Conservation (phyloP, 2,888 invertebrate genomes). For the Helobdella robusta region DNA sequence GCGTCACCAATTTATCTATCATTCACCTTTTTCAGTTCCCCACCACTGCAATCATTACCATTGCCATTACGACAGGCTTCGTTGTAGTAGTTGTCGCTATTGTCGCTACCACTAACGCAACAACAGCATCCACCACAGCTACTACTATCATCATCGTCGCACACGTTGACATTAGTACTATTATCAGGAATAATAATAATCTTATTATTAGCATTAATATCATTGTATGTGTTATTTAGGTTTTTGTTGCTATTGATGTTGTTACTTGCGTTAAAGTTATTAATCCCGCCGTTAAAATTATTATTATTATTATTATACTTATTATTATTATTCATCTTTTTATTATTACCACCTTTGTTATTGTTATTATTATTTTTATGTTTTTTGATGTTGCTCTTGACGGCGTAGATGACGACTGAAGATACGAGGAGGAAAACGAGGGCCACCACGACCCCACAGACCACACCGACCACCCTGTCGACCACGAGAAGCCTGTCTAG, state of each 20-base stretch:
- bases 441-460: background rate
- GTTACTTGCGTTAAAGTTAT: background rate
- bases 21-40: too few species aligned
- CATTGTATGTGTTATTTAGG: background rate
- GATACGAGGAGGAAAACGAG: constrained; percentile 13
- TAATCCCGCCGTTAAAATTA: background rate
- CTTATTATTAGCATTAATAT: background rate
- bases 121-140: background rate
- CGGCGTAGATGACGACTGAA: constrained; percentile 11
- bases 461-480: constrained; percentile 4
- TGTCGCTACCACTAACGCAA: background rate
- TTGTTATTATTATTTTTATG: background rate
- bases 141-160: background rate
- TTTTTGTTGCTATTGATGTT: background rate
- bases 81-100: too few species aligned
- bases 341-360: constrained; percentile 7
- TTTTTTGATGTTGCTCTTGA: background rate
- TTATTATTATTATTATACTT: constrained; percentile 5
- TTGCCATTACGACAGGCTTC: background rate
- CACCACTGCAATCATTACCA: background rate
- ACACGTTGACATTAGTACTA: background rate
- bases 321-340: too few species aligned
- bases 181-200: background rate
- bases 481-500: background rate
- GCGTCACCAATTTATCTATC: too few species aligned